Evolutionary conservation across 2,797 vertebrate species (phyloP), one percentile per base, ranked within the genome.

Genomic region (Falco cherrug): DNA sequence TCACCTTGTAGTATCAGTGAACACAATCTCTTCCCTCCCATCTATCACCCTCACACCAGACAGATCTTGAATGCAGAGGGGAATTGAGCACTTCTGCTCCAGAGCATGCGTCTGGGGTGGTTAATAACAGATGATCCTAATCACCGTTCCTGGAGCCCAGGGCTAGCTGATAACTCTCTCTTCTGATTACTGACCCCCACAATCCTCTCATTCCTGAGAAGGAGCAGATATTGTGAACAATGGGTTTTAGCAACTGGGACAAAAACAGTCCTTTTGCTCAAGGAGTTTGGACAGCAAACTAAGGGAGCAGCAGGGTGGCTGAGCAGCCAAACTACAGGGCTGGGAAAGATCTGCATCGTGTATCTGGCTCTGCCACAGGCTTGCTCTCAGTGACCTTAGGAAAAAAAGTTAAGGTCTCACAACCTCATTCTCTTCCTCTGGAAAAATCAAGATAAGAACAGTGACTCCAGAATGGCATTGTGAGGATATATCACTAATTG

Each of bases 81-180:
- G 91, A 95, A 73, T n/a, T 77, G 84, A 96, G 86, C 67, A 37
- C 50, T 93, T 94, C 81, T 95, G 86, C 95, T 95, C 74, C 87
- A 92, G 64, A 93, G 77, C 87, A 79, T 88, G 89, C 1, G 0
- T 48, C 89, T 91, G 37, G 37, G 37, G 76, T 6, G 11, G 93
- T 91, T 95, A 93, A 53, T 86, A 95, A 94, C 93, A 94, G 93
- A 91, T 91, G 94, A 97, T 96, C 83, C 85, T 90, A 96, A 97
- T 97, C 95, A 31, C 80, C 2, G 8, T 60, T 87, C 45, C 79
- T 56, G 50, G 69, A 95, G 93, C 94, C 92, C 82, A 84, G 89
- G 94, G 87, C 93, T 82, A 84, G 89, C 94, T 87, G 97, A 94
- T 94, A 94, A 79, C 73, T 94, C 94, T 73, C 78, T 81, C 45